Percentiles rank a stretch among this genome's conserved stretches.
These are phyloP conservation scores for Triplophysa tibetana DNA, from an alignment of 2,113 vertebrate genomes.

Conservation along the genomic window DNA sequence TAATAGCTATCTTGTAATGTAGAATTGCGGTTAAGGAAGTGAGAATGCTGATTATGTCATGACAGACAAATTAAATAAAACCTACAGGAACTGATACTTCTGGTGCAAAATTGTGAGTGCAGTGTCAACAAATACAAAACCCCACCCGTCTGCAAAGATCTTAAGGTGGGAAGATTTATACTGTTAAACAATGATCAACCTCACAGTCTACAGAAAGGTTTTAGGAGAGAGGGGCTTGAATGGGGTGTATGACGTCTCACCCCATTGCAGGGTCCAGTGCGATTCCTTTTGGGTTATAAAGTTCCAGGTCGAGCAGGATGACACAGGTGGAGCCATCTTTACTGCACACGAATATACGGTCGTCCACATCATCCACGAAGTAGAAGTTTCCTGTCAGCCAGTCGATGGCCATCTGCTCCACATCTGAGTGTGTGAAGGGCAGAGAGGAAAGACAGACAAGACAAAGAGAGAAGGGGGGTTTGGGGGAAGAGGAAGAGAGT, in stretches of 20 bases:
- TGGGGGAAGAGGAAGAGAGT: not conserved
- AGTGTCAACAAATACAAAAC: not conserved
- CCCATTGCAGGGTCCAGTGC: slow-evolving; percentile 94
- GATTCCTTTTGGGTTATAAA: slow-evolving; percentile 96
- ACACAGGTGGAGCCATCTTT: slow-evolving; percentile 90
- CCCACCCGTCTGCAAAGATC: not conserved
- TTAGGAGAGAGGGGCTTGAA: not conserved
- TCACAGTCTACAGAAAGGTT: not conserved
- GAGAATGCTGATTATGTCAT: not conserved
- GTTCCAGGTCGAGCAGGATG: slow-evolving; percentile 91
- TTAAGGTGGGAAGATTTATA: not conserved
- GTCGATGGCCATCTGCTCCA: slow-evolving; percentile 98
- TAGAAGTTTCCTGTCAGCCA: slow-evolving; percentile 99
- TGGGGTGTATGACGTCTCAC: slow-evolving; percentile 69
- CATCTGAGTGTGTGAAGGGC: slow-evolving; percentile 73
- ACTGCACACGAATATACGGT: slow-evolving; percentile 96
- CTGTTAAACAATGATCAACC: not conserved
- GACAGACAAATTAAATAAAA: not conserved
- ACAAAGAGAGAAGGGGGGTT: not conserved
- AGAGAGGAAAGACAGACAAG: slow-evolving; percentile 3
- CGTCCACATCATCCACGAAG: slow-evolving; percentile 96
- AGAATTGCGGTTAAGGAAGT: not conserved
- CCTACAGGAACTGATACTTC: not conserved
- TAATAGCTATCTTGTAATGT: not conserved
- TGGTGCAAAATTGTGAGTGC: not conserved